Evolutionary conservation across 2,797 vertebrate genomes (phyloP), one percentile per base, ranked within the genome.

Genomic region (Euthynnus affinis): DNA sequence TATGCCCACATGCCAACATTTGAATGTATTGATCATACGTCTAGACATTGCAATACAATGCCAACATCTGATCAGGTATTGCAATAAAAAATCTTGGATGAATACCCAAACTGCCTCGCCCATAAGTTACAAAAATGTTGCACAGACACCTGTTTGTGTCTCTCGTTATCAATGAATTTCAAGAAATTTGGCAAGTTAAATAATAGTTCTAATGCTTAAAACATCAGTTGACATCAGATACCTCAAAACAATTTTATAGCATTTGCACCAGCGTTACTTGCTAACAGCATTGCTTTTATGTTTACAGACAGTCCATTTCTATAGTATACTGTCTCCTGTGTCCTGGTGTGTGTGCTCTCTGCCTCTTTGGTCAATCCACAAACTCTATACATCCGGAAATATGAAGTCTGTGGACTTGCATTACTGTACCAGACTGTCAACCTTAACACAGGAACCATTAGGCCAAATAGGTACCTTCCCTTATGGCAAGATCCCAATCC

Each of bases 361-460:
- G 20, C 46, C 57, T 80, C 74, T 71, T 76, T 25, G 74, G 76
- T 84, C 88, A 72, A 84, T 92, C 89, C 92, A 80, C 75, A 71
- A 46, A 53, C 81, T 81, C 80, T 53, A 57, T 55, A 62, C 10
- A 59, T 80, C 85, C 62, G 74, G 68, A 78, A 53, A 76, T 68
- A 71, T 61, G 79, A 73, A 83, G 74, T 71, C 68, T 82, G 76
- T 73, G 51, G 72, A 74, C 74, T 32, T 58, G 59, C 71, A 81
- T 90, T 89, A 89, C 13, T 62, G 46, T 51, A 65, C 76, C 32
- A 48, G 71, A 80, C 80, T 86, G 62, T 88, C 64, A 76, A 71
- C 34, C n/a, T 72, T 87, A 78, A 88, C 70, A 61, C 82, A 82
- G 86, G 80, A 92, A 87, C 88, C 91, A 94, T 93, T 94, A 93